Conservation (phyloP, 2,888 invertebrate species). For the Uropetala carovei region DNA sequence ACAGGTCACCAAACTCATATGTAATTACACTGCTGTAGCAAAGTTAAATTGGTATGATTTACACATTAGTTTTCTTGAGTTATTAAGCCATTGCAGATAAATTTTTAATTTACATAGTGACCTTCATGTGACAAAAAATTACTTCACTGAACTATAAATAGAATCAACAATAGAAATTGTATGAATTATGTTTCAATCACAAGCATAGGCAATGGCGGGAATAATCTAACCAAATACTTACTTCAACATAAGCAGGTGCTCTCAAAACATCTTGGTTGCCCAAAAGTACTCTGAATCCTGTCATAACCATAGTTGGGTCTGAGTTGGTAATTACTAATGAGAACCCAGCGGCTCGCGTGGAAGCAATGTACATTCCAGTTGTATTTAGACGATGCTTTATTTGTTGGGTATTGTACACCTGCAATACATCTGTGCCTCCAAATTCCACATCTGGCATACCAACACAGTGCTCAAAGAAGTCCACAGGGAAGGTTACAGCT, state of each 20-base stretch:
- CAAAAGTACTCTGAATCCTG: conserved; percentile 89
- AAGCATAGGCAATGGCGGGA: conserved; percentile 66
- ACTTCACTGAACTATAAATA: not conserved
- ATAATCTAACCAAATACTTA: conserved; percentile 70
- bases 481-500: conserved; percentile 90
- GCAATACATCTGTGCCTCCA: conserved; percentile 95
- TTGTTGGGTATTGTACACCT: conserved; percentile 95
- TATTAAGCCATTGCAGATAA: not conserved
- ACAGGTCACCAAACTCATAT: no score
- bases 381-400: conserved; percentile 93
- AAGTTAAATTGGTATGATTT: not conserved
- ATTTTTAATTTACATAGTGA: not conserved
- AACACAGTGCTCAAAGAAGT: conserved; percentile 97
- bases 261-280: conserved; percentile 89
- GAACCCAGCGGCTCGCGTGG: conserved; percentile 93
- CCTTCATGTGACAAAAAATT: no score
- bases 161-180: not conserved
- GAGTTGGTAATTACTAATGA: conserved; percentile 91
- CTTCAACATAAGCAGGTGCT: conserved; percentile 87
- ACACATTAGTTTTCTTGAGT: not conserved
- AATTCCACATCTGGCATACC: conserved; percentile 95
- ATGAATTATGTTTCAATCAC: not conserved
- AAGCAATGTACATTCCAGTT: conserved; percentile 92
- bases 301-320: conserved; percentile 92
- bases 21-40: not conserved